Conservation (phyloP, 2,113 vertebrate species). For the Neogobius melanostomus region DNA sequence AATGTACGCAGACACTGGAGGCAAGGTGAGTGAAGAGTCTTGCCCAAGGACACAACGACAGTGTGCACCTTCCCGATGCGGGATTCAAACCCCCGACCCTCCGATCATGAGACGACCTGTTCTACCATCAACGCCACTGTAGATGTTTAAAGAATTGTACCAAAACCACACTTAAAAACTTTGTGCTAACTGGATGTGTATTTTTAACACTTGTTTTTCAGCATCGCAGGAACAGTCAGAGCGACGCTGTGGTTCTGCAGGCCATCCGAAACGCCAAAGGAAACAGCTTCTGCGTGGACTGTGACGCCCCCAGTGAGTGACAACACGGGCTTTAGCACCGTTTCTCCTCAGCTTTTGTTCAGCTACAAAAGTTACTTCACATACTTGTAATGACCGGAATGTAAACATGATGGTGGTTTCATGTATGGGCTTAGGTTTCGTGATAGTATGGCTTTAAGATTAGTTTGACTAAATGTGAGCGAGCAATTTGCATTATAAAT, state of each 20-base stretch:
- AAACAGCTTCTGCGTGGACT: conserved; percentile 91
- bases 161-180: neutral
- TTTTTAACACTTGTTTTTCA: conserved; percentile 50
- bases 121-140: too few species aligned
- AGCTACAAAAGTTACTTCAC: too few species aligned
- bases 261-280: conserved; percentile 89
- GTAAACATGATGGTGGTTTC: too few species aligned
- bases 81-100: too few species aligned
- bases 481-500: neutral
- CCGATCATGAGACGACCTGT: too few species aligned
- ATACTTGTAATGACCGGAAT: too few species aligned
- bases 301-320: conserved; percentile 86
- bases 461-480: neutral
- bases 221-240: conserved; percentile 89
- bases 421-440: too few species aligned
- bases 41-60: too few species aligned
- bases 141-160: neutral
- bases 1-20: too few species aligned
- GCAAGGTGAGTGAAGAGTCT: too few species aligned
- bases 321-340: neutral
- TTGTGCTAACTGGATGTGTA: neutral
- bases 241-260: conserved; percentile 89
- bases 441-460: too few species aligned
- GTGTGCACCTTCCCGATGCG: too few species aligned
- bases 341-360: neutral